A percentile compares a stretch with the other conserved stretches of the same genome.
Evolutionary conservation across 2,113 vertebrate genomes (phyloP).

Genomic region (Chloropsis hardwickii): DNA sequence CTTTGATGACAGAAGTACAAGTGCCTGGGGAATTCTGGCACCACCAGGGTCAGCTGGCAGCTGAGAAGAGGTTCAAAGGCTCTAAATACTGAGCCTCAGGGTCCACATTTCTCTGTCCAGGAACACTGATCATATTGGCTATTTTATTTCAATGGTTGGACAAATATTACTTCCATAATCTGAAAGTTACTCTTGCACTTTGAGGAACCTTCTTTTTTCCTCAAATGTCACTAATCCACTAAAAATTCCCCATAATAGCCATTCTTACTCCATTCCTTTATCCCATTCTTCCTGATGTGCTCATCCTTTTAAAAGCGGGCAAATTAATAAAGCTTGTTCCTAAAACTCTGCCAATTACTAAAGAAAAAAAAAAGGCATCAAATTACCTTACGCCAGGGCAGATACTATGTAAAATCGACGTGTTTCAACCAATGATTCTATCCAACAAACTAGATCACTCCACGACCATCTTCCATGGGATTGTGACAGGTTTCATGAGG

Average conservation of each 20-base stretch:
- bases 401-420: not conserved
- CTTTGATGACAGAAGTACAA: constrained; percentile 13
- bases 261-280: not conserved
- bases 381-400: not conserved
- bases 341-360: not conserved
- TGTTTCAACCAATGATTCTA: not conserved
- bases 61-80: constrained; percentile 10
- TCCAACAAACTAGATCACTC: not conserved
- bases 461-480: not conserved
- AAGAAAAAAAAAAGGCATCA: not conserved
- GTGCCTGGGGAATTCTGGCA: constrained; percentile 49
- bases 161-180: not conserved
- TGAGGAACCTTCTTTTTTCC: not conserved
- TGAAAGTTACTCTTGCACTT: not conserved
- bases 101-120: not conserved
- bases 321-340: not conserved
- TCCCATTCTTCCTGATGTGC: not conserved
- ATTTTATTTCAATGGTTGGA: not conserved
- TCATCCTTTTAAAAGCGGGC: not conserved
- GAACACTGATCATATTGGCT: not conserved
- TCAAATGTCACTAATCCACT: not conserved
- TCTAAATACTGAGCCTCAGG: not conserved
- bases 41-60: not conserved
- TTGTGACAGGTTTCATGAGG: not conserved
- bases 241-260: not conserved